Evolutionary conservation across 2,797 vertebrate species (phyloP).

Genomic region (Mormyrus hasselquistii): DNA sequence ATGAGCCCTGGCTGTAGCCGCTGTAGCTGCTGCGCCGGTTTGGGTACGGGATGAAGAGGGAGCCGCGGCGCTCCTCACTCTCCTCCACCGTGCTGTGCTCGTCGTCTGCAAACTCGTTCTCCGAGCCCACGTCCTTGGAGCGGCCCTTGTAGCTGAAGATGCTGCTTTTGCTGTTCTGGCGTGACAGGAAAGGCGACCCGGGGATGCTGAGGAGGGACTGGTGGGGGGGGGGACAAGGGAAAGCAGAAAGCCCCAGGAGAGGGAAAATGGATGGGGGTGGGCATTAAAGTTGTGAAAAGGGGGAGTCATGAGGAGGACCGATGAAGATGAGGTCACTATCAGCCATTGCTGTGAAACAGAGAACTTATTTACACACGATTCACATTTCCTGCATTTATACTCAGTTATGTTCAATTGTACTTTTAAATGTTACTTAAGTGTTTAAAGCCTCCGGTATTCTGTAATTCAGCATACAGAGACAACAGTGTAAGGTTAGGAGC

Average conservation of each 20-base stretch:
- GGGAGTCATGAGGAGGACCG: slow-evolving; percentile 30
- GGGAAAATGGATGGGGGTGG: slow-evolving; percentile 36
- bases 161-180: slow-evolving; percentile 96
- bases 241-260: neutral
- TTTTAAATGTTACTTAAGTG: neutral
- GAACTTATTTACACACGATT: neutral
- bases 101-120: slow-evolving; percentile 95
- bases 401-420: neutral
- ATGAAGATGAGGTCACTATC: neutral
- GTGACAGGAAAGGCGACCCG: slow-evolving; percentile 91
- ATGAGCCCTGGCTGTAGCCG: slow-evolving; percentile 93
- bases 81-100: slow-evolving; percentile 98
- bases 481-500: neutral
- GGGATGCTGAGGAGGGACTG: slow-evolving; percentile 96
- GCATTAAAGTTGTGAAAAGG: slow-evolving; percentile 65
- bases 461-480: neutral
- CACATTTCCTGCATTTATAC: neutral
- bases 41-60: slow-evolving; percentile 92
- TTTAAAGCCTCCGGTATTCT: neutral
- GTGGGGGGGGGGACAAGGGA: slow-evolving; percentile 33
- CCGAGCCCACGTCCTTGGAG: slow-evolving; percentile 83
- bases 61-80: slow-evolving; percentile 88
- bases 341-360: neutral
- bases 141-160: slow-evolving; percentile 95
- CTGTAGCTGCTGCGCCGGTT: slow-evolving; percentile 93